Base-by-base conservation (phyloP, 2,797 vertebrate genomes). In the Chromis chromis region DNA sequence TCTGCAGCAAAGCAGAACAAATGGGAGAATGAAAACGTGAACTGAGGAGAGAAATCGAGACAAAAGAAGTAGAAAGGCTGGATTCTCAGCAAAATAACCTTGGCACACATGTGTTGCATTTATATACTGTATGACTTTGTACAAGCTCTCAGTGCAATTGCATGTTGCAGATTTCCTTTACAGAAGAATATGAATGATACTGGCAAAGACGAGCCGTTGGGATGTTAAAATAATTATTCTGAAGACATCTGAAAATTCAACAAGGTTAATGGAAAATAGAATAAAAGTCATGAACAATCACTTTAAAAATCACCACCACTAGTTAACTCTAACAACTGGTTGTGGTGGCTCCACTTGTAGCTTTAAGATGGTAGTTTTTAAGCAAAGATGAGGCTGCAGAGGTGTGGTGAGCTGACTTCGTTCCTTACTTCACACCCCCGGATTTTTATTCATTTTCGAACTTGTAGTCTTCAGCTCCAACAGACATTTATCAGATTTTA, bases 1-100 rank as follows among this genome's bases (percentile, higher is more conserved):
- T 83, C 74, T 83, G 71, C 81, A 72, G 68, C 70, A 79, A 79
- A 81, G 72, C 78, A 82, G 65, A 86, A 79, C 53, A 59, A 68
- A 76, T 56, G 17, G 28, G 58, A 54, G 54, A 49, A 53, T 40
- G 39, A 36, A 78, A 84, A 77, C n/a, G 66, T 63, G 73, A 81
- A 69, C 19, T 17, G 39, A 56, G 40, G 48, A 78, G 70, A 62
- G 70, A 10, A 73, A 70, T 25, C 22, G 7, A 66, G 48, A 59
- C 24, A 67, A 55, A 68, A 69, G 25, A 59, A 61, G 61, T 50
- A 39, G 40, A 60, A 65, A n/a, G n/a, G 33, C 42, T 48, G 36
- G 14, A 27, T 44, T 70, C 24, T 36, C 8, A 14, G 50, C 9
- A 65, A 70, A 60, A 62, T 58, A 63, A 33, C 21, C 6, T 9